phyloP scores from a whole-genome alignment of 2,888 invertebrate genomes.

The Parnassius smintheus region DNA sequence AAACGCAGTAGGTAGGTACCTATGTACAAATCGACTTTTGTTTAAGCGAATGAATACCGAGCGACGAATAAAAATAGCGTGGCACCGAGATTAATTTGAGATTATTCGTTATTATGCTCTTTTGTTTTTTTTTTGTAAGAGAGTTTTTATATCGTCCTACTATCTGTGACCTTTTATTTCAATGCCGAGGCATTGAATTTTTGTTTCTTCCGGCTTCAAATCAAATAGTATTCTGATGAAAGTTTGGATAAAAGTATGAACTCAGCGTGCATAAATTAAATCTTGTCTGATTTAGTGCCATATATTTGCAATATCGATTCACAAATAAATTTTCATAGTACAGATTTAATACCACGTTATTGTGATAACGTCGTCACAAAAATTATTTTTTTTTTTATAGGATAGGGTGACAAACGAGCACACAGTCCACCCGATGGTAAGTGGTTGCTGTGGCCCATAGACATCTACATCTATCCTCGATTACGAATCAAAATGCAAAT shows the following conservation, averaged over 20 bases:
- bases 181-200: conserved; percentile 10
- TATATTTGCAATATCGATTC: too few species aligned
- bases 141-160: conserved; percentile 25
- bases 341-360: too few species aligned
- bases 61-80: conserved; percentile 22
- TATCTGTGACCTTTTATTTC: conserved; percentile 27
- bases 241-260: conserved; percentile 26
- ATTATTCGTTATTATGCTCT: conserved; percentile 25
- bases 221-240: conserved; percentile 25
- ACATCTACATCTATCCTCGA: too few species aligned
- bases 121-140: conserved; percentile 27
- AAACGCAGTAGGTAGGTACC: conserved; percentile 14
- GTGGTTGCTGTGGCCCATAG: too few species aligned
- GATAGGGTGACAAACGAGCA: too few species aligned
- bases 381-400: too few species aligned
- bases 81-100: conserved; percentile 26
- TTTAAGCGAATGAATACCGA: conserved; percentile 22
- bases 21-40: conserved; percentile 24
- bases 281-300: too few species aligned
- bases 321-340: too few species aligned
- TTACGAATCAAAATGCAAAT: too few species aligned
- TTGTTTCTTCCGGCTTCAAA: conserved; percentile 23
- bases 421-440: too few species aligned
- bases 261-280: neutral
- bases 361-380: too few species aligned